Evolutionary conservation across 2,797 vertebrate species (phyloP).

Genomic region (Chanos chanos): DNA sequence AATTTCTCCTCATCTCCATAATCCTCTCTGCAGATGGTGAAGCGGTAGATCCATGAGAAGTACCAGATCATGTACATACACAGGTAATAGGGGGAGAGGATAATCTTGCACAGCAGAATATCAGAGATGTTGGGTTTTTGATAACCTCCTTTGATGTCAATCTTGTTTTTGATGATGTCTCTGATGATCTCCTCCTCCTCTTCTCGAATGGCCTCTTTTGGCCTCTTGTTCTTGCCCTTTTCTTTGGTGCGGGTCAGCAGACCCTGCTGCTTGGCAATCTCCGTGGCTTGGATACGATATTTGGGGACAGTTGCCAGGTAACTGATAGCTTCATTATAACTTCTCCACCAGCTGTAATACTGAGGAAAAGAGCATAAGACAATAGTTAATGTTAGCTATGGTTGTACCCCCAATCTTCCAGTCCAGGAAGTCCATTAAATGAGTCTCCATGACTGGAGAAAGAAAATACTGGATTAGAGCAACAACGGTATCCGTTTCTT

Average conservation of each 20-base stretch:
- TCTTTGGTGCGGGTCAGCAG: slow-evolving; percentile 88
- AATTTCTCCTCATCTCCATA: slow-evolving; percentile 89
- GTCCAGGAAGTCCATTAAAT: not conserved
- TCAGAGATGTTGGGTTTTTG: slow-evolving; percentile 90
- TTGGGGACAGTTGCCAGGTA: slow-evolving; percentile 92
- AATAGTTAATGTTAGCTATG: not conserved
- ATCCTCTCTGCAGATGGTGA: slow-evolving; percentile 85
- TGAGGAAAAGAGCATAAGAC: slow-evolving; percentile 56
- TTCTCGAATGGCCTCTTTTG: slow-evolving; percentile 92
- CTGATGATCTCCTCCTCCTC: slow-evolving; percentile 94
- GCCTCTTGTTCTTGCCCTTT: slow-evolving; percentile 87
- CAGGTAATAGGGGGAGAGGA: slow-evolving; percentile 84
- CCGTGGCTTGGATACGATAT: slow-evolving; percentile 91
- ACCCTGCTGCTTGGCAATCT: slow-evolving; percentile 91
- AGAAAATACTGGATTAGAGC: not conserved
- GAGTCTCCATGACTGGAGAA: not conserved
- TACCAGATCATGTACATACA: slow-evolving; percentile 83
- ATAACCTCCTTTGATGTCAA: slow-evolving; percentile 96
- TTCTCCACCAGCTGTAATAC: slow-evolving; percentile 98
- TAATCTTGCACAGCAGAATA: slow-evolving; percentile 88
- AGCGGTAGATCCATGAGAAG: slow-evolving; percentile 85
- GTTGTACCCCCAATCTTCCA: not conserved
- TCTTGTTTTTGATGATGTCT: slow-evolving; percentile 95
- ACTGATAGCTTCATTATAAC: slow-evolving; percentile 94
- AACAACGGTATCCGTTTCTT: no score